These are phyloP conservation scores for Eleutherodactylus coqui DNA, from an alignment of 2,797 vertebrate species.

Conservation along the genomic window DNA sequence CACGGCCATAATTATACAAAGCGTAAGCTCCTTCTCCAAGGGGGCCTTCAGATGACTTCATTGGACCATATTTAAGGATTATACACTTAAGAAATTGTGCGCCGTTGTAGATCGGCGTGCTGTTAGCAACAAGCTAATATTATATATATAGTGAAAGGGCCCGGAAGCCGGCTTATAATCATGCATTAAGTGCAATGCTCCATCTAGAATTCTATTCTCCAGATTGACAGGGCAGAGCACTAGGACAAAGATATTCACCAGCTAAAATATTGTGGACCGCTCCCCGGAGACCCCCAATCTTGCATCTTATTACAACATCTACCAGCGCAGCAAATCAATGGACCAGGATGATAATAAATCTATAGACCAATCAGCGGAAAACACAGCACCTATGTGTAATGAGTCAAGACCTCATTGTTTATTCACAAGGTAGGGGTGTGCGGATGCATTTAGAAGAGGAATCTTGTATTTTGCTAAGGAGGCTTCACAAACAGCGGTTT, in stretches of 20 bases:
- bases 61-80: constrained; percentile 7
- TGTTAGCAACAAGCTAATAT: neutral
- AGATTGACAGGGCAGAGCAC: neutral
- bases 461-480: neutral
- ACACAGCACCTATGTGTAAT: neutral
- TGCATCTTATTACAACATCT: constrained; percentile 26
- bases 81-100: neutral
- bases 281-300: neutral
- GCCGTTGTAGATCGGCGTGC: neutral
- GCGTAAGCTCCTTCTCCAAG: neutral
- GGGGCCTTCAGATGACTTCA: neutral
- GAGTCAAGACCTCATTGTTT: neutral
- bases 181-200: neutral
- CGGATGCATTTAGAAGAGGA: neutral
- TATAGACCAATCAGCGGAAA: neutral
- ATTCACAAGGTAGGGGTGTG: neutral
- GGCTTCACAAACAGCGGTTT: too few species aligned
- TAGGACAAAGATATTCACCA: neutral
- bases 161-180: neutral
- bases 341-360: constrained; percentile 9
- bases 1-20: neutral
- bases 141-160: neutral
- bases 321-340: neutral
- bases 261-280: neutral
- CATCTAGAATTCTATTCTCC: neutral